Evolutionary conservation across 2,113 vertebrate genomes (phyloP).

Genomic region (Bungarus multicinctus): DNA sequence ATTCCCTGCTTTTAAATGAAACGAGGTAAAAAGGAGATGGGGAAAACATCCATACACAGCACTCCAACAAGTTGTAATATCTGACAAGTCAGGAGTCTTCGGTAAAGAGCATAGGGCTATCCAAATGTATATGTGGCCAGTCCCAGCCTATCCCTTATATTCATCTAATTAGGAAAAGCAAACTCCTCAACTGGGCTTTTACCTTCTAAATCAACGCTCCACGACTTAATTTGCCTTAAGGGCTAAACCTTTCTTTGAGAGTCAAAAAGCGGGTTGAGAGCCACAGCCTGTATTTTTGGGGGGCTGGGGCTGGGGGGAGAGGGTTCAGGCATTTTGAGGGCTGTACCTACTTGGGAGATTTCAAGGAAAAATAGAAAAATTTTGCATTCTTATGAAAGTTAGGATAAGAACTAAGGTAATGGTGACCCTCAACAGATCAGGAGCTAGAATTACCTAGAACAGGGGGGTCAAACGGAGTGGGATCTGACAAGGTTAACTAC

Average conservation of each 20-base stretch:
- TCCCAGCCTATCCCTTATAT: background rate
- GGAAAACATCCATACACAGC: background rate
- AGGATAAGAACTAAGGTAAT: background rate
- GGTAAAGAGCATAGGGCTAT: background rate
- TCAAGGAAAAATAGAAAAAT: background rate
- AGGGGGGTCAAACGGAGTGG: no score
- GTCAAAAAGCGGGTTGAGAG: background rate
- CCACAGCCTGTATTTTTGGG: background rate
- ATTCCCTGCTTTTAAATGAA: background rate
- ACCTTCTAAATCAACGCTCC: background rate
- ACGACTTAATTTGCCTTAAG: background rate
- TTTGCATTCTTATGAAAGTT: background rate
- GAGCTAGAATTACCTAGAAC: background rate
- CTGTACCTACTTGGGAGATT: background rate
- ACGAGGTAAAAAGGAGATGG: background rate
- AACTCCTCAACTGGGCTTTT: background rate
- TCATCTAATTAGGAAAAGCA: background rate
- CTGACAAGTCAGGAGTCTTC: background rate
- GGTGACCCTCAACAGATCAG: background rate
- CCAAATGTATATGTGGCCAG: background rate
- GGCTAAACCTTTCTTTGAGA: background rate
- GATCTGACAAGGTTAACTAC: no score
- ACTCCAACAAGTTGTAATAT: background rate
- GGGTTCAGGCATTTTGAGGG: background rate
- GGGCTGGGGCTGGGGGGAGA: background rate